These are phyloP conservation scores for Chrysotoxum bicinctum DNA, from an alignment of 2,888 invertebrate genomes.

Conservation along the genomic window DNA sequence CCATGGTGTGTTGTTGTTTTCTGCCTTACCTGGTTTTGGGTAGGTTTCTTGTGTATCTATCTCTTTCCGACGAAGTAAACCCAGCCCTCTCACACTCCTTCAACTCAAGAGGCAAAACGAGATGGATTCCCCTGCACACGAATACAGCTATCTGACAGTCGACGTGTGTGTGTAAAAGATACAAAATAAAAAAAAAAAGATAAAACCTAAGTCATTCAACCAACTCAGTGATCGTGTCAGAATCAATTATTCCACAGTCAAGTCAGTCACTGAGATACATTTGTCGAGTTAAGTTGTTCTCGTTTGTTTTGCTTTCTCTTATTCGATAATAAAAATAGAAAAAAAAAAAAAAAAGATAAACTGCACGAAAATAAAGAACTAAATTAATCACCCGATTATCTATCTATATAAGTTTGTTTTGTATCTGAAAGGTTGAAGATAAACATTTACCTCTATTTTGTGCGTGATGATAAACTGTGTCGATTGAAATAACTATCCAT, in stretches of 20 bases:
- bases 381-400: slow-evolving; percentile 5
- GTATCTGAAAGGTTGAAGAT: slow-evolving; percentile 1
- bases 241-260: slow-evolving; percentile 74
- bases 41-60: not conserved
- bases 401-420: slow-evolving; percentile 13
- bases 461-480: slow-evolving; percentile 63
- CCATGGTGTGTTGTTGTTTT: not conserved
- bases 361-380: slow-evolving; percentile 20
- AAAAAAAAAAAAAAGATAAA: slow-evolving; percentile 44
- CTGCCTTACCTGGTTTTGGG: not conserved
- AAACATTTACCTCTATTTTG: slow-evolving; percentile 6
- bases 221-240: slow-evolving; percentile 71
- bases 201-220: slow-evolving; percentile 54
- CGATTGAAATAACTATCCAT: slow-evolving; percentile 13
- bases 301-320: slow-evolving; percentile 63
- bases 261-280: slow-evolving; percentile 75
- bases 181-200: slow-evolving; percentile 28
- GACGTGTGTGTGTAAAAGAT: slow-evolving; percentile 48
- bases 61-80: not conserved
- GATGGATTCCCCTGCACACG: slow-evolving; percentile 75
- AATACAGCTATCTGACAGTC: slow-evolving; percentile 75
- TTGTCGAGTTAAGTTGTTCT: slow-evolving; percentile 73
- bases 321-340: slow-evolving; percentile 31
- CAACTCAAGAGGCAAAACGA: slow-evolving; percentile 44
- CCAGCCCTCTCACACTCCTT: slow-evolving; percentile 25